A percentile compares a stretch with the other conserved stretches of the same genome.
phyloP scores from a whole-genome alignment of 2,797 vertebrate genomes.

The Eleutherodactylus coqui region DNA sequence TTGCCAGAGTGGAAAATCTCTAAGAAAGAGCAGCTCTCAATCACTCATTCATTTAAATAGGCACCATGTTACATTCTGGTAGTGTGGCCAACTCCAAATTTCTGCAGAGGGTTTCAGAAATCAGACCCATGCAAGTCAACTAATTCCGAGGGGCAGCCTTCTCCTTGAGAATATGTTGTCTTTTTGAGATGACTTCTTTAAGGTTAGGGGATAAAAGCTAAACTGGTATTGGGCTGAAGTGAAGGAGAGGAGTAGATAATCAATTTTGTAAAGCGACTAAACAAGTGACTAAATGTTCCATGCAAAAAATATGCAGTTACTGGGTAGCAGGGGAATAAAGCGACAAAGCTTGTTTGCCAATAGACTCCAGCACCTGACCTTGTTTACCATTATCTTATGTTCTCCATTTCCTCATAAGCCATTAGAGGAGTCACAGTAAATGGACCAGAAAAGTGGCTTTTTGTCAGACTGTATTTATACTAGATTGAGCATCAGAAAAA shows the following conservation, averaged over 20 bases:
- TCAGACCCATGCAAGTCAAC: neutral
- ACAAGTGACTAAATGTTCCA: neutral
- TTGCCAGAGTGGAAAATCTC: too few relatives aligned
- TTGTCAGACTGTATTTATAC: slow-evolving; percentile 1
- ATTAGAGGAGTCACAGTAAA: slow-evolving; percentile 25
- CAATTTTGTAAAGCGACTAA: neutral
- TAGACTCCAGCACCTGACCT: slow-evolving; percentile 11
- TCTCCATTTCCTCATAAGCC: slow-evolving; percentile 16
- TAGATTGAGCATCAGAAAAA: neutral
- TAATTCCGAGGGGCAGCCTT: neutral
- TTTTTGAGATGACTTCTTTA: neutral
- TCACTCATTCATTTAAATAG: neutral
- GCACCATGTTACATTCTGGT: neutral
- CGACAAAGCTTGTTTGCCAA: neutral
- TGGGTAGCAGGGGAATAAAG: neutral
- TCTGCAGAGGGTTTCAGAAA: too few relatives aligned
- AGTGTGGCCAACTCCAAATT: neutral
- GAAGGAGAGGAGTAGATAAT: neutral
- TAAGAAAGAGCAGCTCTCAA: neutral
- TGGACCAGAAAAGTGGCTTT: slow-evolving; percentile 9
- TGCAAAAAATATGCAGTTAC: neutral
- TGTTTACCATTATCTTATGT: slow-evolving; percentile 1
- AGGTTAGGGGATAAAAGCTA: neutral
- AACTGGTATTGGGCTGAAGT: neutral
- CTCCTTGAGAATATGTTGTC: too few relatives aligned